Evolutionary conservation across 2,113 vertebrate species (phyloP), one percentile per base, ranked within the genome.

Genomic region (Salvelinus sp.): DNA sequence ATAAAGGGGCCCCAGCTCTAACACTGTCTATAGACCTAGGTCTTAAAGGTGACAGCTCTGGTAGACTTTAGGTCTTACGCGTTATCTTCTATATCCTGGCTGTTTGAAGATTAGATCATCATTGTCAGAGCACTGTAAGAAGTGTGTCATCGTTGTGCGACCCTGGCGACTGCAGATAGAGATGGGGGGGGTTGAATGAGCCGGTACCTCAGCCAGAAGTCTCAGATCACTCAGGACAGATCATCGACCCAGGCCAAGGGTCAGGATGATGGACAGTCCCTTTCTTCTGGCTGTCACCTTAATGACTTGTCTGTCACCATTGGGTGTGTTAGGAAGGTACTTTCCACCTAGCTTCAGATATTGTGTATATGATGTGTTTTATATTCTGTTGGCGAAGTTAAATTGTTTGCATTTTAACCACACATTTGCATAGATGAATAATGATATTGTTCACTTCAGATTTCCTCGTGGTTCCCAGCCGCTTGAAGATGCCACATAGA

Each of bases 341-440:
- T 83, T 76, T 62, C 48, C 57, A 62, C 63, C 22, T n/a, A 62
- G 70, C 60, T n/a, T 62, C 28, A 14, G 27, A 25, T n/a, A 10
- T 10, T 22, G 44, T 10, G 33, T 38, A 25, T 38, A 12, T 38
- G 27, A 63, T 47, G 44, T 20, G 33, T 14, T 69, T 58, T 38
- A 68, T 33, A 25, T 27, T 22, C 48, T 22, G 64, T 54, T 57
- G 50, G n/a, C 2, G 44, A 44, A 27, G 62, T 58, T 58, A 18
- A 58, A 62, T 18, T 18, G 23, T 76, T 69, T 62, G 30, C 30
- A 76, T 63, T 47, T 64, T 27, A 70, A 70, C 28, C 38, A n/a
- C 7, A 16, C 22, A 70, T 76, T 70, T 70, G 82, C 82, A 76
- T 83, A 70, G 78, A 16, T 86, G 77, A 90, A 77, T 84, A 80